Conservation (phyloP, 1,140 invertebrate genomes). For the Microvelia longipes region DNA sequence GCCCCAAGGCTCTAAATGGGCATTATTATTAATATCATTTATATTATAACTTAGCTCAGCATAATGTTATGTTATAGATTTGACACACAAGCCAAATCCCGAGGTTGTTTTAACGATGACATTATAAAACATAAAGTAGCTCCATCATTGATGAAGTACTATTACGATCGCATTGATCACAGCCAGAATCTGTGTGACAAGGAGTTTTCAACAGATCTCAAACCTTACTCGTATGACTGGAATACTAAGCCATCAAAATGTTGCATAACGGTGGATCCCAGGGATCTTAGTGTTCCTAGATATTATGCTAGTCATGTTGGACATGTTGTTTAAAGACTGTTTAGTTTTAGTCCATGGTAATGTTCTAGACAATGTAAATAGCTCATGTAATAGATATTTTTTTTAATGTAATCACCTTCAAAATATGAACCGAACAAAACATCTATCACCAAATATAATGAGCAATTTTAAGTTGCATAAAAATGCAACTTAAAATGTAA, state of each 20-base stretch:
- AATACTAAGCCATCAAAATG: neutral
- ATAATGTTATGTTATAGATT: conserved; percentile 47
- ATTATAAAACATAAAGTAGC: neutral
- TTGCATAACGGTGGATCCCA: neutral
- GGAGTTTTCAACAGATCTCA: neutral
- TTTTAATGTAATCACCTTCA: too few relatives aligned
- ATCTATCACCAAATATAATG: too few relatives aligned
- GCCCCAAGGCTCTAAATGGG: too few relatives aligned
- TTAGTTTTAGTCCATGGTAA: too few relatives aligned
- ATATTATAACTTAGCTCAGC: too few relatives aligned
- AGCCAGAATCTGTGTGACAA: neutral
- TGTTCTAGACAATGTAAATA: too few relatives aligned
- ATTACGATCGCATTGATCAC: neutral
- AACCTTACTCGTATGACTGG: neutral
- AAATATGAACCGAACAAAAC: too few relatives aligned
- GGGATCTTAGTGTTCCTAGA: neutral
- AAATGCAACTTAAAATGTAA: too few relatives aligned
- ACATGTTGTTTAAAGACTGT: too few relatives aligned
- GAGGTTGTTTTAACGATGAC: neutral
- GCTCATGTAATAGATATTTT: too few relatives aligned
- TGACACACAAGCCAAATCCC: conserved; percentile 54
- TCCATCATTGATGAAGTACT: neutral
- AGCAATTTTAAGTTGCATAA: too few relatives aligned
- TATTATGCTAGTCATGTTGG: neutral
- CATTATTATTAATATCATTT: too few relatives aligned